Evolutionary conservation across 2,888 invertebrate species (phyloP), one percentile per base, ranked within the genome.

Genomic region (Eurois occulta): DNA sequence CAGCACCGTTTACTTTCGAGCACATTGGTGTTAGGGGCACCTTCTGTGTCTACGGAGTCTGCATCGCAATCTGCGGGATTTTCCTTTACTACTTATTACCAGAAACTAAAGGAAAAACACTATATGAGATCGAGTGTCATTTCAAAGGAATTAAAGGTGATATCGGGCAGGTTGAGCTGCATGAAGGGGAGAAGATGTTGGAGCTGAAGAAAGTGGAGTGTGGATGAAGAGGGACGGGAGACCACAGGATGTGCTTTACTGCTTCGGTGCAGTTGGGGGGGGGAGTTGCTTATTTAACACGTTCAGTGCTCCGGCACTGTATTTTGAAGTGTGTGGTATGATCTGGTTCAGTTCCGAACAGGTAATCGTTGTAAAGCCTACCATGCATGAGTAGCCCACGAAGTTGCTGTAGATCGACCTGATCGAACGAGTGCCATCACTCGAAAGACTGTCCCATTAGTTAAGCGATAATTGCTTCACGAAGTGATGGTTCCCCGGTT

Each of bases 41-140:
- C 0, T 98, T 98, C 90, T 93, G 97, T 58, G 91, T 97, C 48
- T 98, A 97, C 87, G 98, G 97, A 0, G 82, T 94, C 0, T 95
- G 97, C 75, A 96, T 97, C 0, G 90, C 97, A 0, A 71, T 97
- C 6, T 98, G 98, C 58, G 97, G 97, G 0, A 83, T 96, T 0
- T 97, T 97, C 85, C 91, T 98, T 0, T 97, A 97, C 87, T 95
- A 95, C 72, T 94, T 96, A n/a, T 92, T 98, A 24, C 98, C 98
- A 0, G 98, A 98, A 92, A 98, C 98, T 0, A 97, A 97, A 88
- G 97, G 97, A 2, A 97, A 97, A 88, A 97, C 97, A 0, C 92
- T 98, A 58, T 96, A 97, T 81, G 97, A 98, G 91, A 98, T 98
- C 77, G 98, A 98, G 87, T 97, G 97, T 67, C 92, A 95, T 78